These are phyloP conservation scores for Apaloderma vittatum DNA, from an alignment of 2,113 vertebrate genomes.

Conservation along the genomic window DNA sequence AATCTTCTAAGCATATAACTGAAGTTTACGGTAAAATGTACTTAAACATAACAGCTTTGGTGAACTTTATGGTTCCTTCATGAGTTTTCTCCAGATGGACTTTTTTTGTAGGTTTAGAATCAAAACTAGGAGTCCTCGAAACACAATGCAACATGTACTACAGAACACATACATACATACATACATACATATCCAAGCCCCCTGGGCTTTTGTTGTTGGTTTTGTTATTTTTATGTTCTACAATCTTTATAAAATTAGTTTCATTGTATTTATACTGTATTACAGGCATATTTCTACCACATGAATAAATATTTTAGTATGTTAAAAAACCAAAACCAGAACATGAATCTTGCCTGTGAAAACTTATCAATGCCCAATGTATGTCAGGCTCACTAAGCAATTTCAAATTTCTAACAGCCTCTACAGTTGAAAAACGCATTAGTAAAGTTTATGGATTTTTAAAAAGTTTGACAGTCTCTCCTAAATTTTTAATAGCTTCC, in stretches of 20 bases:
- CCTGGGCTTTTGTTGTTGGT: neutral
- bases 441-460: conserved; percentile 17
- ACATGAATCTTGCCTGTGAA: conserved; percentile 23
- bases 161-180: neutral
- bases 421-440: conserved; percentile 34
- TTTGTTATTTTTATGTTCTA: neutral
- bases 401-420: neutral
- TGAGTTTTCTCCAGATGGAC: neutral
- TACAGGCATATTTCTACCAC: conserved; percentile 30
- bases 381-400: conserved; percentile 36
- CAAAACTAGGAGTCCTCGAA: neutral
- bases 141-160: neutral
- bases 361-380: neutral
- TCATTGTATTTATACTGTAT: conserved; percentile 5
- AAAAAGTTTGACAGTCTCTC: conserved; percentile 34
- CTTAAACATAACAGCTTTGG: neutral
- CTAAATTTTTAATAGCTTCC: conserved; percentile 20
- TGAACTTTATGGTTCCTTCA: neutral
- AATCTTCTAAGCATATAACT: neutral
- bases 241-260: conserved; percentile 63
- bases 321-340: neutral
- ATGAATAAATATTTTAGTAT: conserved; percentile 40
- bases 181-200: neutral
- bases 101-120: neutral
- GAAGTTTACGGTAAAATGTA: neutral